Evolutionary conservation across 1,140 invertebrate genomes (phyloP).

Genomic region (Neuroterus valhalla): DNA sequence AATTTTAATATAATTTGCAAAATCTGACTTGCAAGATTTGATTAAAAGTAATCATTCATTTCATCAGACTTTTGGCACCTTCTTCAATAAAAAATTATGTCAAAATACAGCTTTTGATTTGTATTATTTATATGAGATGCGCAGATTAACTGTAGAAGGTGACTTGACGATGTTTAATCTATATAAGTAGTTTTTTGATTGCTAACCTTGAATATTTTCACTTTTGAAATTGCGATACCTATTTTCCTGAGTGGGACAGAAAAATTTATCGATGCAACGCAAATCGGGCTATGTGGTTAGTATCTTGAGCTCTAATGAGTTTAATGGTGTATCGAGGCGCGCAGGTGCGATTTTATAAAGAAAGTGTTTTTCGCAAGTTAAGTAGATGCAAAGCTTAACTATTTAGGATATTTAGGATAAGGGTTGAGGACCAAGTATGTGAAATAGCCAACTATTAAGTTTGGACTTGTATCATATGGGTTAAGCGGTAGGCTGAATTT

Average conservation of each 20-base stretch:
- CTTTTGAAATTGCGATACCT: neutral
- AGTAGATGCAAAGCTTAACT: neutral
- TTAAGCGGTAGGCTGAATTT: no score
- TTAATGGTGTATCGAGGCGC: constrained; percentile 1
- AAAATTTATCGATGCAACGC: constrained; percentile 25
- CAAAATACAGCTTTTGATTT: constrained; percentile 23
- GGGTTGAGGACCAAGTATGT: no score
- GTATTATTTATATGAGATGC: constrained; percentile 17
- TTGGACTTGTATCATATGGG: no score
- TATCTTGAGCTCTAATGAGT: constrained; percentile 12
- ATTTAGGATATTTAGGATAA: no score
- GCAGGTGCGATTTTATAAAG: neutral
- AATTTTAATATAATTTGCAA: neutral
- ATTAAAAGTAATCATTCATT: constrained; percentile 9
- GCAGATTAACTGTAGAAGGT: neutral
- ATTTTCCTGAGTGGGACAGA: constrained; percentile 6
- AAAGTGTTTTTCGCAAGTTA: constrained; percentile 6
- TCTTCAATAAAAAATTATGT: constrained; percentile 19
- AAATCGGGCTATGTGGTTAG: constrained; percentile 11
- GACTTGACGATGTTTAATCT: neutral
- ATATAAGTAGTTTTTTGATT: constrained; percentile 14
- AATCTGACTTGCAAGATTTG: neutral
- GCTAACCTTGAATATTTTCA: constrained; percentile 1
- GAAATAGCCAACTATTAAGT: no score
- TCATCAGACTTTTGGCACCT: neutral